phyloP scores from a whole-genome alignment of 2,888 invertebrate genomes.

The Luperina nickerlii region DNA sequence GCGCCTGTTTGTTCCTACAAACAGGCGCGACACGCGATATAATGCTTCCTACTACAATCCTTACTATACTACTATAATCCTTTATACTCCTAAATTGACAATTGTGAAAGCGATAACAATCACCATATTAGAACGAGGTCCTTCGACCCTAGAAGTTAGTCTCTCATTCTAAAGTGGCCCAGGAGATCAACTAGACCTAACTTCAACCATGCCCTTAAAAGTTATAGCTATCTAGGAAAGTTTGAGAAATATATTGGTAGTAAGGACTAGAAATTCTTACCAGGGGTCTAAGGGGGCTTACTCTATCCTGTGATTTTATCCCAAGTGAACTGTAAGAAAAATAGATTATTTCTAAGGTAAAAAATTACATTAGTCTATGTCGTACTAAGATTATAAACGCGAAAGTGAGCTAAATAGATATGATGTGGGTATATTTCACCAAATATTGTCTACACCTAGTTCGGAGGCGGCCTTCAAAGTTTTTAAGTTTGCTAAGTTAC shows the following conservation, averaged over 20 bases:
- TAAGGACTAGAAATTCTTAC: slow-evolving; percentile 23
- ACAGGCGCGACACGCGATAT: too few species aligned
- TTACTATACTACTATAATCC: too few species aligned
- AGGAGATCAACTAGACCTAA: slow-evolving; percentile 27
- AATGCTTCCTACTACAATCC: too few species aligned
- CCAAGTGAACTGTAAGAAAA: background rate
- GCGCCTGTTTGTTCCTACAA: too few species aligned
- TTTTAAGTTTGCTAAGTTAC: too few species aligned
- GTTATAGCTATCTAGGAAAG: slow-evolving; percentile 31
- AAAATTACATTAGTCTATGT: background rate
- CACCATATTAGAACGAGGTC: slow-evolving; percentile 19
- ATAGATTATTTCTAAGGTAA: background rate
- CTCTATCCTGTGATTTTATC: too few species aligned
- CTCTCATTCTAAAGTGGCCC: slow-evolving; percentile 26
- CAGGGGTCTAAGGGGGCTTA: background rate
- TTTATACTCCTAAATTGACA: slow-evolving; percentile 32
- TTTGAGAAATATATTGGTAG: slow-evolving; percentile 24
- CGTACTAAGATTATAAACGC: too few species aligned
- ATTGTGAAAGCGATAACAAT: slow-evolving; percentile 41
- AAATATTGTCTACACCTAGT: too few species aligned
- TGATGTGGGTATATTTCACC: too few species aligned
- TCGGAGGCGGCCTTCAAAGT: too few species aligned
- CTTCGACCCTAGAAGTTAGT: slow-evolving; percentile 35
- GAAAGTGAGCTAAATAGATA: too few species aligned
- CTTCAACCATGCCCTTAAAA: slow-evolving; percentile 11